Percentiles rank a stretch among this genome's conserved stretches.
Evolutionary conservation across 1,140 invertebrate species (phyloP).

Genomic region (Tenebrio molitor): DNA sequence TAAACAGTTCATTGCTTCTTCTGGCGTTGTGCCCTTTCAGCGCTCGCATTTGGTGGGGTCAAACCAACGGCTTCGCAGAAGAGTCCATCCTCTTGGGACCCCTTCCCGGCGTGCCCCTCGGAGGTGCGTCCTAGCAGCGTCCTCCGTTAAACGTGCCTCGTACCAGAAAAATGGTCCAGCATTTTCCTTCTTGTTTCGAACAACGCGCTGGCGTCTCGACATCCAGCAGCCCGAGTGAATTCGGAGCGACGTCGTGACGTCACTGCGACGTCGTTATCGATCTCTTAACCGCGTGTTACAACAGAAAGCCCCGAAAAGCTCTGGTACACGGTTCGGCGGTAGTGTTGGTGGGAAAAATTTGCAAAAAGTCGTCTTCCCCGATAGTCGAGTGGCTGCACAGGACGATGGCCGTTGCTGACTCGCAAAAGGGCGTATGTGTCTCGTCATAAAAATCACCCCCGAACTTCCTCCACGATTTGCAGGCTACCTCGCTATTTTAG

Average conservation of each 20-base stretch:
- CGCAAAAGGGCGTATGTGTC: slow-evolving; percentile 25
- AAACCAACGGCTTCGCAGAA: too few relatives aligned
- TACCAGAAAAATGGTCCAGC: slow-evolving; percentile 21
- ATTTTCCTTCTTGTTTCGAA: slow-evolving; percentile 30
- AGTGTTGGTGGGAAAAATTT: slow-evolving; percentile 46
- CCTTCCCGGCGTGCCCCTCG: too few relatives aligned
- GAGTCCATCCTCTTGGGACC: too few relatives aligned
- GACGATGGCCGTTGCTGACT: background rate
- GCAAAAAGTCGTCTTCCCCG: slow-evolving; percentile 20
- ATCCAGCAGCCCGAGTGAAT: slow-evolving; percentile 34
- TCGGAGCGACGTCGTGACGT: slow-evolving; percentile 57
- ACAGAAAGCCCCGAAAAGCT: slow-evolving; percentile 53
- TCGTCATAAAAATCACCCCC: slow-evolving; percentile 26
- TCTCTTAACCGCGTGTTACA: slow-evolving; percentile 59
- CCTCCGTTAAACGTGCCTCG: slow-evolving; percentile 16
- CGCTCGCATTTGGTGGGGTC: too few relatives aligned
- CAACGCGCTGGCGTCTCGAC: slow-evolving; percentile 21
- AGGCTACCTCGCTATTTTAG: slow-evolving; percentile 40
- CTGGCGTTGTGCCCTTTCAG: too few relatives aligned
- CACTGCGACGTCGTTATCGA: slow-evolving; percentile 65
- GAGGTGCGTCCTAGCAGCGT: background rate
- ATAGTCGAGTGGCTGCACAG: background rate
- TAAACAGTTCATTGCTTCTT: too few relatives aligned
- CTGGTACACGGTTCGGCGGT: slow-evolving; percentile 48
- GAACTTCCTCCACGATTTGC: slow-evolving; percentile 2